A percentile compares a stretch with the other conserved stretches of the same genome.
These are phyloP conservation scores for Pseudonaja textilis DNA, from an alignment of 2,113 vertebrate species.

Conservation along the genomic window DNA sequence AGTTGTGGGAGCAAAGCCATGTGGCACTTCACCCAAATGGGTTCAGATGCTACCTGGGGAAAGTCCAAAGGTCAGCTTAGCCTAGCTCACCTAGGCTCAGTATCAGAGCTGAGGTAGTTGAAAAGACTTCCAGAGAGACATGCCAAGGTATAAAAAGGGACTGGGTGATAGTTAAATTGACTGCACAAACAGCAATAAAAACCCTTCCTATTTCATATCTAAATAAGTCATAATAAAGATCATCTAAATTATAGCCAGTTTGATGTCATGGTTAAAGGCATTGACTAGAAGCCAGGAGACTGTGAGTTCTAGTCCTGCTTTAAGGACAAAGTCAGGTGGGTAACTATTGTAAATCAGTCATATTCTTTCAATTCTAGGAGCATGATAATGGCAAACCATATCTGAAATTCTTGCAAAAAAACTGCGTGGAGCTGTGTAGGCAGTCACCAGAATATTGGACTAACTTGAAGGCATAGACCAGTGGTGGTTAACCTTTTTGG, in stretches of 20 bases:
- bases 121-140: neutral
- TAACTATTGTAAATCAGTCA: neutral
- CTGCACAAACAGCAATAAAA: neutral
- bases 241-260: neutral
- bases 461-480: neutral
- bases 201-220: neutral
- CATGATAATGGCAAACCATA: neutral
- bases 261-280: neutral
- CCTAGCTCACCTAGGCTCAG: neutral
- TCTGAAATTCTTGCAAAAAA: neutral
- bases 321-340: neutral
- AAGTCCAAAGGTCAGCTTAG: neutral
- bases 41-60: neutral
- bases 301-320: neutral
- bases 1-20: neutral
- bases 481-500: no score
- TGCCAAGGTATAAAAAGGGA: neutral
- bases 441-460: neutral
- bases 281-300: neutral
- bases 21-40: neutral
- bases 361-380: neutral
- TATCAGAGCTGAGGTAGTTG: neutral
- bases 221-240: neutral
- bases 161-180: neutral
- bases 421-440: neutral